Conservation (phyloP, 2,113 vertebrate species). For the Pyxicephalus adspersus region DNA sequence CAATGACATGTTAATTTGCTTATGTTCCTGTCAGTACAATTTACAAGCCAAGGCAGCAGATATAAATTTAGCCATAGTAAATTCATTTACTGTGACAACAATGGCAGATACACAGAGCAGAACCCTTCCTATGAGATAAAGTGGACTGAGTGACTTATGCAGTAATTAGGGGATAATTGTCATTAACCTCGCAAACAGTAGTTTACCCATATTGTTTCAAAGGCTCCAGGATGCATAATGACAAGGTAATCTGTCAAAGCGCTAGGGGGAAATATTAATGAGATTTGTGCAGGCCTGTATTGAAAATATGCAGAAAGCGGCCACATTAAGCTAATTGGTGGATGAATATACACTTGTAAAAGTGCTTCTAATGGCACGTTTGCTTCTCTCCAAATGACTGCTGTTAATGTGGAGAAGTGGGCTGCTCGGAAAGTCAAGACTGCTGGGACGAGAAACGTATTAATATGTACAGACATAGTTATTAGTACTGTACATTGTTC, state of each 20-base stretch:
- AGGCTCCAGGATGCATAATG: constrained; percentile 98
- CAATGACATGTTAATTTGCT: constrained; percentile 88
- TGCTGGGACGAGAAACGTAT: constrained; percentile 82
- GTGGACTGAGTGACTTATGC: constrained; percentile 89
- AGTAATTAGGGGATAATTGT: constrained; percentile 99
- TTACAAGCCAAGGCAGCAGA: constrained; percentile 79
- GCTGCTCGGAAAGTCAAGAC: constrained; percentile 84
- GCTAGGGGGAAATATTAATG: constrained; percentile 91
- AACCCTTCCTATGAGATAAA: constrained; percentile 91
- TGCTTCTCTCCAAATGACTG: constrained; percentile 91
- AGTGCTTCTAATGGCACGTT: constrained; percentile 99
- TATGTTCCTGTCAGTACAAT: constrained; percentile 86
- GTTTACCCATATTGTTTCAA: constrained; percentile 99
- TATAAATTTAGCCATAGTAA: constrained; percentile 89
- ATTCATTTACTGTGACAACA: constrained; percentile 90
- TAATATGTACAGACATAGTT: constrained; percentile 76
- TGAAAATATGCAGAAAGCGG: constrained; percentile 95
- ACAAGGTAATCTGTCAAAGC: constrained; percentile 99
- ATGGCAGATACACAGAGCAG: constrained; percentile 85
- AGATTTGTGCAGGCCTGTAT: constrained; percentile 88
- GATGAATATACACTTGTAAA: constrained; percentile 99
- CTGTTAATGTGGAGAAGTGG: constrained; percentile 91
- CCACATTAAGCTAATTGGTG: constrained; percentile 99
- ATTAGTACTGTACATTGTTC: constrained; percentile 74
- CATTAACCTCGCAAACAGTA: constrained; percentile 99